Percentiles rank a stretch among this genome's conserved stretches.
Evolutionary conservation across 2,797 vertebrate genomes (phyloP).

Genomic region (Florisuga fusca): DNA sequence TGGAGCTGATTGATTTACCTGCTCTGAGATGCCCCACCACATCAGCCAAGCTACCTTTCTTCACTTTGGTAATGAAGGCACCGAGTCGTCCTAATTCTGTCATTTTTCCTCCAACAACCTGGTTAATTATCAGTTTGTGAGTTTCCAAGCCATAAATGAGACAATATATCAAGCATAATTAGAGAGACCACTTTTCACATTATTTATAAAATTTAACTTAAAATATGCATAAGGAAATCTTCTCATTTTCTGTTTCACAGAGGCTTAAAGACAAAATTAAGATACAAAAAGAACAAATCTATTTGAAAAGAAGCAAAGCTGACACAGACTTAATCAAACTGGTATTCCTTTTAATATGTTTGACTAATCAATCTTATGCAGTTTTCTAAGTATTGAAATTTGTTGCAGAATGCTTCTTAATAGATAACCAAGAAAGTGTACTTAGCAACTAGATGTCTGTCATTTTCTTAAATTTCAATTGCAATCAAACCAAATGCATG

Average conservation of each 20-base stretch:
- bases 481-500: neutral
- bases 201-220: neutral
- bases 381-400: neutral
- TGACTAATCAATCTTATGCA: neutral
- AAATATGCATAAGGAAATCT: neutral
- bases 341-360: neutral
- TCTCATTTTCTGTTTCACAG: neutral
- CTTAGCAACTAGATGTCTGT: neutral
- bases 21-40: conserved; percentile 96
- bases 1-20: conserved; percentile 81
- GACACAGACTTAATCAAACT: neutral
- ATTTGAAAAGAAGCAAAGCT: neutral
- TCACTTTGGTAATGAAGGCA: conserved; percentile 99
- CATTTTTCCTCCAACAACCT: conserved; percentile 99
- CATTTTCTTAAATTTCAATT: neutral
- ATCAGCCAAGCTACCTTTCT: conserved; percentile 98
- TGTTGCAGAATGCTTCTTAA: neutral
- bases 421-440: neutral
- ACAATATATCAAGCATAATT: neutral
- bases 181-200: neutral
- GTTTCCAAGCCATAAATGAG: neutral
- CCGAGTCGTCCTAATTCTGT: conserved; percentile 95
- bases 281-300: neutral
- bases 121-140: conserved; percentile 56
- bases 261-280: neutral